Evolutionary conservation across 23 tunicate species (phyloP).

Genomic region (Phallusia fumigata): DNA sequence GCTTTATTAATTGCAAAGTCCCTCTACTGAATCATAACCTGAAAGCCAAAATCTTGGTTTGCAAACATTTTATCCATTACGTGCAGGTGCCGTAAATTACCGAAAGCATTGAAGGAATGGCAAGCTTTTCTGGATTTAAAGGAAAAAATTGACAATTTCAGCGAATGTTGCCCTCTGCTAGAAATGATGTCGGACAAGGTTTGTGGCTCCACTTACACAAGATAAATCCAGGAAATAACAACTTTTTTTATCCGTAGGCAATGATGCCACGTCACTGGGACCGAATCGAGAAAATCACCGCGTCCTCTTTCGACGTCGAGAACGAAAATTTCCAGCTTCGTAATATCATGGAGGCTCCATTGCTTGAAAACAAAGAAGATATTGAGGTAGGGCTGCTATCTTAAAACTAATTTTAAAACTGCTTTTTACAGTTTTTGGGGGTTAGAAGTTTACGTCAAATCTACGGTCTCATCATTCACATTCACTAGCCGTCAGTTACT

Average conservation of each 20-base stretch:
- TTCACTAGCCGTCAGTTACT: too few species aligned
- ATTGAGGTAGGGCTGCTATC: conserved; percentile 72
- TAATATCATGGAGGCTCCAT: conserved; percentile 86
- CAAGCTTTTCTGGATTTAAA: conserved; percentile 72
- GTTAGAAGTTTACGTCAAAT: too few species aligned
- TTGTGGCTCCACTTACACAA: neutral
- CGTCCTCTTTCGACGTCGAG: conserved; percentile 61
- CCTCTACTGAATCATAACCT: too few species aligned
- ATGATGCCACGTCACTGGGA: conserved; percentile 93
- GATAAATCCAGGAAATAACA: neutral
- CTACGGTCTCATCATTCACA: too few species aligned
- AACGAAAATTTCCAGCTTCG: conserved; percentile 79
- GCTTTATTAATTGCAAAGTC: too few species aligned
- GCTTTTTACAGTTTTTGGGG: too few species aligned
- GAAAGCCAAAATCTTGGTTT: too few species aligned
- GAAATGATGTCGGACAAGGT: conserved; percentile 90
- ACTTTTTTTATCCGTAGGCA: conserved; percentile 27
- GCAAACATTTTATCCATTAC: neutral
- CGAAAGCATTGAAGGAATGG: conserved; percentile 83
- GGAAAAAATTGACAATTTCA: conserved; percentile 82
- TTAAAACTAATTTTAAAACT: too few species aligned
- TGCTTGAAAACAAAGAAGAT: conserved; percentile 81
- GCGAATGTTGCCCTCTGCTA: conserved; percentile 81
- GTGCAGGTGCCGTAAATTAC: conserved; percentile 73
- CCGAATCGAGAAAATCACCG: conserved; percentile 68